Percentiles rank a stretch among this genome's conserved stretches.
Conservation (phyloP, 2,888 invertebrate species). For the Drosophila anomalipes region DNA sequence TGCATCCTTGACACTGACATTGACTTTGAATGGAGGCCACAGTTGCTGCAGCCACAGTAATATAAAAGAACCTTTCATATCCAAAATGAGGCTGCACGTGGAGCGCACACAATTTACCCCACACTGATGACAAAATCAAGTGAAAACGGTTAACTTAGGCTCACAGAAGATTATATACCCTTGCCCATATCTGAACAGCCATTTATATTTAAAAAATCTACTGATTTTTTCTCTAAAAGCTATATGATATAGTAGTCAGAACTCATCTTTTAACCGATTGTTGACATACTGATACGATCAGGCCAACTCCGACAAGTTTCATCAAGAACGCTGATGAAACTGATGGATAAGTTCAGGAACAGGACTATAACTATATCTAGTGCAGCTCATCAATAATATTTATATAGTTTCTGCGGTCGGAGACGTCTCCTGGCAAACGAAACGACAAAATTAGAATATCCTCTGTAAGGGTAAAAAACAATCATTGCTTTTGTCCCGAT, state of each 20-base stretch:
- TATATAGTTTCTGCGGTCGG: background rate
- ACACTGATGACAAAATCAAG: slow-evolving; percentile 28
- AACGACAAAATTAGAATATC: background rate
- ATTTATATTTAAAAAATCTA: background rate
- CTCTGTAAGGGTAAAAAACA: background rate
- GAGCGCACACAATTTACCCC: slow-evolving; percentile 25
- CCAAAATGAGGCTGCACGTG: slow-evolving; percentile 29
- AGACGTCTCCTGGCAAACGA: background rate
- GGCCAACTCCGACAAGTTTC: no score
- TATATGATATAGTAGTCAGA: background rate
- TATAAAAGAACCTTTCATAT: slow-evolving; percentile 20
- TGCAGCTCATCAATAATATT: background rate
- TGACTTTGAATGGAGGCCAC: slow-evolving; percentile 61
- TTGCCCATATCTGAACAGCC: background rate
- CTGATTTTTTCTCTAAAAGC: background rate
- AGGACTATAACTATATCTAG: background rate
- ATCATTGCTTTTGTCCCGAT: background rate
- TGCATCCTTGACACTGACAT: slow-evolving; percentile 73
- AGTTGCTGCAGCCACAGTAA: slow-evolving; percentile 1
- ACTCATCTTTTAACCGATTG: no score
- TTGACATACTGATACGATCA: no score
- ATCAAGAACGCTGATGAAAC: no score
- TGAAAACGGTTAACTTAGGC: background rate
- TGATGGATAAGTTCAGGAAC: background rate
- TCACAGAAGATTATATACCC: background rate